phyloP scores from a whole-genome alignment of 53 echinoderm and acorn worm species.

The Henricia sp. region DNA sequence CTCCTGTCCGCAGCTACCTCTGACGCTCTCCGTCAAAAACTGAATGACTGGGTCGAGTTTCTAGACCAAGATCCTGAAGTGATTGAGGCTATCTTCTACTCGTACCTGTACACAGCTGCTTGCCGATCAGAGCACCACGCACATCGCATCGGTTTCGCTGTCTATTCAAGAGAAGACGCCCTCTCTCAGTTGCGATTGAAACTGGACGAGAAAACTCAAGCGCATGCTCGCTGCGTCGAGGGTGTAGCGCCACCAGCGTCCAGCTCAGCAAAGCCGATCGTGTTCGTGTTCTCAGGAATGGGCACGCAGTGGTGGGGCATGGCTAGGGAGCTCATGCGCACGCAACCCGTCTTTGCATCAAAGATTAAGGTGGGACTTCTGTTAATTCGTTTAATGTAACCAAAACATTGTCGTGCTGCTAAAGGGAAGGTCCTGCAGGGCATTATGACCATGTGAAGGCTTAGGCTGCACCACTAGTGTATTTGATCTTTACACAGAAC shows the following conservation, averaged over 20 bases:
- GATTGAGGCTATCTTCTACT: neutral
- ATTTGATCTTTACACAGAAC: too few species aligned
- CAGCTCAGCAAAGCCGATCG: conserved; percentile 10
- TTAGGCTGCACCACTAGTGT: too few species aligned
- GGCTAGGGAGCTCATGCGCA: conserved; percentile 62
- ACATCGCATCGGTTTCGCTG: conserved; percentile 42
- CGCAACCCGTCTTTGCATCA: conserved; percentile 24
- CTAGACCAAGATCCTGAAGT: neutral
- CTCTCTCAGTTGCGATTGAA: conserved; percentile 10
- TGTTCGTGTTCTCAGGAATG: conserved; percentile 68
- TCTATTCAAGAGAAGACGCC: conserved; percentile 43
- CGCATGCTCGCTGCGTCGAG: conserved; percentile 11
- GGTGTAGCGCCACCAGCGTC: conserved; percentile 4
- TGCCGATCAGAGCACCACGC: conserved; percentile 51
- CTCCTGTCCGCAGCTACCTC: neutral
- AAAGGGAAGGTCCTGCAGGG: too few species aligned
- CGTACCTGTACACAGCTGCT: conserved; percentile 31
- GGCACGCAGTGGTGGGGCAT: conserved; percentile 76
- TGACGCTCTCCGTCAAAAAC: conserved; percentile 38
- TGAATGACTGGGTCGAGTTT: conserved; percentile 35
- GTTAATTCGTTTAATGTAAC: too few species aligned
- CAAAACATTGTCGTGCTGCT: too few species aligned
- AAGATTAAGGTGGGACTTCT: conserved; percentile 55
- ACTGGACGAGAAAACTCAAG: conserved; percentile 5
- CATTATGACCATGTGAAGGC: too few species aligned